Evolutionary conservation across 2,797 vertebrate species (phyloP).

Genomic region (Enteromius mattozi): DNA sequence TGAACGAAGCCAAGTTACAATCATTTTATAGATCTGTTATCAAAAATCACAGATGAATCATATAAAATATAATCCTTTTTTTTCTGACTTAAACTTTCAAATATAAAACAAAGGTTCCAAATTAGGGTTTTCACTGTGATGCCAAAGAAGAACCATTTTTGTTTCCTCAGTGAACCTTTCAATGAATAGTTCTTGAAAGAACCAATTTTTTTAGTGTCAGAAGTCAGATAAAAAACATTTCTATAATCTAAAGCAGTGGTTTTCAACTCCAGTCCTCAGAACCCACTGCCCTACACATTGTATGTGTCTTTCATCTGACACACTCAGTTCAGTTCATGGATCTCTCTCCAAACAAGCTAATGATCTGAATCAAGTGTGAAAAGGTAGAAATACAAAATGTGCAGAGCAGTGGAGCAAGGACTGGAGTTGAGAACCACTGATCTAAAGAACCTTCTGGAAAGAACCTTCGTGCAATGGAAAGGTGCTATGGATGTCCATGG

Average conservation of each 20-base stretch:
- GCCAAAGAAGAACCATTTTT: background rate
- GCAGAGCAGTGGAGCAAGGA: too few relatives aligned
- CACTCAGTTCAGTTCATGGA: too few relatives aligned
- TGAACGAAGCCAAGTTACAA: background rate
- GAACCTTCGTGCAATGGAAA: background rate
- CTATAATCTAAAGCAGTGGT: background rate
- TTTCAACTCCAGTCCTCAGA: too few relatives aligned
- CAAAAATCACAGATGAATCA: background rate
- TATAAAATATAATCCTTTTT: background rate
- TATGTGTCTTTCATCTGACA: too few relatives aligned
- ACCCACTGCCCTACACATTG: too few relatives aligned
- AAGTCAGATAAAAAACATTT: background rate
- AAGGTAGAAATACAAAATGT: too few relatives aligned
- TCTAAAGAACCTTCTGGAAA: background rate
- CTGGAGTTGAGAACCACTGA: too few relatives aligned
- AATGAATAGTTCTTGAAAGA: background rate
- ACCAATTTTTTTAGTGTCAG: background rate
- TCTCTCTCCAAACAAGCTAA: too few relatives aligned
- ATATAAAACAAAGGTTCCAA: background rate
- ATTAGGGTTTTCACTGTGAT: background rate
- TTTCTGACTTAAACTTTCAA: background rate
- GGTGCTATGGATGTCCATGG: background rate
- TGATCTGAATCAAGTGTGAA: too few relatives aligned
- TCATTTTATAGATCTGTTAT: conserved; percentile 5
- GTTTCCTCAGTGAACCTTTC: background rate